Evolutionary conservation across 2,888 invertebrate species (phyloP), one percentile per base, ranked within the genome.

Genomic region (Drosophila robusta): DNA sequence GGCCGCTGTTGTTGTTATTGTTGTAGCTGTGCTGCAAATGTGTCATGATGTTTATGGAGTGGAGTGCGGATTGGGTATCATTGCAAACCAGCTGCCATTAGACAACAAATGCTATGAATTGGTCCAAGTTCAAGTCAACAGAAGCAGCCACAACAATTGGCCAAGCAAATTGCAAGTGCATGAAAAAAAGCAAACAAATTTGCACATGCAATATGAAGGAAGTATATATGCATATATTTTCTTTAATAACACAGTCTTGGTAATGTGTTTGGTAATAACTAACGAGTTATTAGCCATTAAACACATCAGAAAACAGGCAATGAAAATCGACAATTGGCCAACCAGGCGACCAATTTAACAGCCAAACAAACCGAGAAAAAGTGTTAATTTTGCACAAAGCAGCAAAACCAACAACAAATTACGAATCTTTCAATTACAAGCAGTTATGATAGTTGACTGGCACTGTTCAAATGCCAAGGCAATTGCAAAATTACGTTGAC

Each of bases 341-440:
- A 69, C 42, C 50, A 24, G 47, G 34, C 42, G 36, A 38, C 29
- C 34, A 52, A 69, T 64, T 61, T 45, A 14, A 34, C 34, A 51
- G 51, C 45, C 60, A 46, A 60, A 50, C 45, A 38, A 7, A 45
- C 55, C 58, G 62, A 55, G n/a, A 62, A 66, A 72, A 60, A 65
- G 83, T 83, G 83, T 67, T 87, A 83, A 83, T 87, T 82, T 75
- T 60, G 63, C 65, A 66, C 60, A 67, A 34, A 49, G 41, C 29
- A 56, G 47, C 24, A 60, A 65, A 54, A 39, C 44, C 57, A 64
- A 71, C 54, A 64, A 65, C 39, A 66, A 56, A 45, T 66, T 56
- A 51, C 61, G 54, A 74, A 61, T 66, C 47, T 56, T 71, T 66
- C 62, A 76, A 67, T 60, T 63, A 60, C 62, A 68, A 61, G 66